Percentiles rank a stretch among this genome's conserved stretches.
phyloP scores from a whole-genome alignment of 2,113 vertebrate species.

The Nothocercus nigrocapillus region DNA sequence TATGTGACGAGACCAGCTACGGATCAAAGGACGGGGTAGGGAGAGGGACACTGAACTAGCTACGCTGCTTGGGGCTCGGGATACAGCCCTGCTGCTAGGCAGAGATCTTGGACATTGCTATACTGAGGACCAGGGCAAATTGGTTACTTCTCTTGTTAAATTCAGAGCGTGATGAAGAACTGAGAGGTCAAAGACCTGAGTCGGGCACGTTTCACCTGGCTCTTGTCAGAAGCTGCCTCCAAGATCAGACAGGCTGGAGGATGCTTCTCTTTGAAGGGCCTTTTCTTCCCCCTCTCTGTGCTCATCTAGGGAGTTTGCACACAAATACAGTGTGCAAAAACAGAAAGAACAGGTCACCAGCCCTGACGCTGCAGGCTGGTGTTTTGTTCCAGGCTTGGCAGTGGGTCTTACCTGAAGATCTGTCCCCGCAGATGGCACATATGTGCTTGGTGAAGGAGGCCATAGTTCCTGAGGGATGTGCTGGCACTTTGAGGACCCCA shows the following conservation, averaged over 20 bases:
- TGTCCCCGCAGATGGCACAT: constrained; percentile 98
- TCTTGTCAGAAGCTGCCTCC: neutral
- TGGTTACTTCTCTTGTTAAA: neutral
- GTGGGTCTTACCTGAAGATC: constrained; percentile 90
- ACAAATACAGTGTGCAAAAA: neutral
- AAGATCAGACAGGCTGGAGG: neutral
- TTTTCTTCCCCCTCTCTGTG: fast-evolving
- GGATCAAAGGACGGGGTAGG: neutral
- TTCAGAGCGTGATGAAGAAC: neutral
- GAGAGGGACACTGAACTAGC: neutral
- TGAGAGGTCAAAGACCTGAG: neutral
- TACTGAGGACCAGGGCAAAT: neutral
- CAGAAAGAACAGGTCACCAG: neutral
- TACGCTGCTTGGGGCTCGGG: neutral
- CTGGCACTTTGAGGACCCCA: constrained; percentile 95
- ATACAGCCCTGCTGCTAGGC: fast-evolving
- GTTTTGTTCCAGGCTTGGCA: fast-evolving
- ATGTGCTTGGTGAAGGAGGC: constrained; percentile 98
- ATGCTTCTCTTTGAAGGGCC: neutral
- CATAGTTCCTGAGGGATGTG: constrained; percentile 89
- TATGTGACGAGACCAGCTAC: neutral
- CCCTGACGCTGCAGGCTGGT: fast-evolving
- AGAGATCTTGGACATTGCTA: neutral
- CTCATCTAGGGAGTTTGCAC: neutral
- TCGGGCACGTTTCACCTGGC: neutral